Conservation (phyloP, 2,797 vertebrate species). For the Ptychobarbus kaznakovi region DNA sequence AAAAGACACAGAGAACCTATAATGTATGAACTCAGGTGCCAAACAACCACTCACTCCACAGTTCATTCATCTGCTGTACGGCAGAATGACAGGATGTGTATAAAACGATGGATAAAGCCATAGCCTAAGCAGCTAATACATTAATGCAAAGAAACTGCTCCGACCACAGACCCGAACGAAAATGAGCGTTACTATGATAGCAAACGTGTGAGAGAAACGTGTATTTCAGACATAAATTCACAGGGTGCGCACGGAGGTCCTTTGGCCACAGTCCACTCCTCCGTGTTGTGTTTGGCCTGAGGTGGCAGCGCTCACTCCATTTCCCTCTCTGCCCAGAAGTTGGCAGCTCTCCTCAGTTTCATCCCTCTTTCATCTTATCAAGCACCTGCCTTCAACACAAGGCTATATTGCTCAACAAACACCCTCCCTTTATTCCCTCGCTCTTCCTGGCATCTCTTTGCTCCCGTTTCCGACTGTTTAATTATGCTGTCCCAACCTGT, state of each 20-base stretch:
- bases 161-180: conserved; percentile 41
- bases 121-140: conserved; percentile 47
- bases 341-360: conserved; percentile 45
- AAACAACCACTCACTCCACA: conserved; percentile 52
- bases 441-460: conserved; percentile 20
- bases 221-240: conserved; percentile 53
- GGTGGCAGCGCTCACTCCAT: conserved; percentile 33
- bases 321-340: conserved; percentile 41
- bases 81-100: conserved; percentile 46
- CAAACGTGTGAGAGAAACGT: conserved; percentile 32
- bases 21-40: conserved; percentile 16
- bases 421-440: conserved; percentile 13
- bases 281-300: conserved; percentile 58
- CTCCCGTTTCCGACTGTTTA: conserved; percentile 50
- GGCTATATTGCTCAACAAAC: conserved; percentile 23
- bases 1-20: conserved; percentile 28
- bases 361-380: conserved; percentile 63
- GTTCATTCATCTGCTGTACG: conserved; percentile 37
- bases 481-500: conserved; percentile 50
- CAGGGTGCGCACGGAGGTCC: conserved; percentile 46
- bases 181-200: conserved; percentile 30
- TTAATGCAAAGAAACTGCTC: conserved; percentile 52
- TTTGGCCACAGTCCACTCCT: conserved; percentile 44
- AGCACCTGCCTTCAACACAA: conserved; percentile 57
- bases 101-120: conserved; percentile 44